These are phyloP conservation scores for Acanthosepion esculentum DNA, from an alignment of 2,888 invertebrate genomes.

Conservation along the genomic window DNA sequence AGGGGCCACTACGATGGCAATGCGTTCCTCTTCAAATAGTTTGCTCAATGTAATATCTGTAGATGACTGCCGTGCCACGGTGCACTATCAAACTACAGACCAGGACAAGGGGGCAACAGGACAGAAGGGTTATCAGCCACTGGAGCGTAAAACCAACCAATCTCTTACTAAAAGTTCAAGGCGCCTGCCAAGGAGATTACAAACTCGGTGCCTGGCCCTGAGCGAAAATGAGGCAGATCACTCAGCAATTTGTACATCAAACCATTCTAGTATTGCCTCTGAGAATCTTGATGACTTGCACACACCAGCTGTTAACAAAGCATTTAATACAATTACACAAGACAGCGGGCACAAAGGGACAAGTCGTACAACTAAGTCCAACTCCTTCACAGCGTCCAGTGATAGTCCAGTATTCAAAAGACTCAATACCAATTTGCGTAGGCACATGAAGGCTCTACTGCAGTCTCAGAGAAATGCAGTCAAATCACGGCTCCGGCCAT, in stretches of 20 bases:
- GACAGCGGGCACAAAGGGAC: slow-evolving; percentile 33
- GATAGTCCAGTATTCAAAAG: slow-evolving; percentile 48
- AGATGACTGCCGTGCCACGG: slow-evolving; percentile 16
- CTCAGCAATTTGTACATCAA: slow-evolving; percentile 14
- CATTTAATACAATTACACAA: neutral
- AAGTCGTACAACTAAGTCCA: slow-evolving; percentile 43
- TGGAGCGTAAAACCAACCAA: slow-evolving; percentile 24
- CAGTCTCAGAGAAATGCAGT: slow-evolving; percentile 34
- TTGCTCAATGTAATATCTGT: slow-evolving; percentile 47
- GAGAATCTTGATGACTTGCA: slow-evolving; percentile 36
- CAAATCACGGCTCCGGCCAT: slow-evolving; percentile 37
- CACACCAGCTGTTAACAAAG: neutral
- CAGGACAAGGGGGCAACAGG: neutral
- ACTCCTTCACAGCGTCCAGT: slow-evolving; percentile 41
- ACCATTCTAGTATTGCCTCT: slow-evolving; percentile 44
- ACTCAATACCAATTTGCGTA: slow-evolving; percentile 43
- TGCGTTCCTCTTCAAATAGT: slow-evolving; percentile 39
- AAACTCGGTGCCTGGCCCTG: neutral
- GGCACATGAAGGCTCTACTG: slow-evolving; percentile 44
- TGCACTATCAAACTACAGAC: slow-evolving; percentile 25
- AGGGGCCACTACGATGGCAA: slow-evolving; percentile 36
- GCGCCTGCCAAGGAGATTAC: slow-evolving; percentile 3
- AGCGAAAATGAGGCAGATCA: slow-evolving; percentile 19
- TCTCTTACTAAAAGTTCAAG: neutral
- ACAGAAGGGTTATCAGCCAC: neutral